Evolutionary conservation across 2,113 vertebrate species (phyloP).

Genomic region (Cololabis saira): DNA sequence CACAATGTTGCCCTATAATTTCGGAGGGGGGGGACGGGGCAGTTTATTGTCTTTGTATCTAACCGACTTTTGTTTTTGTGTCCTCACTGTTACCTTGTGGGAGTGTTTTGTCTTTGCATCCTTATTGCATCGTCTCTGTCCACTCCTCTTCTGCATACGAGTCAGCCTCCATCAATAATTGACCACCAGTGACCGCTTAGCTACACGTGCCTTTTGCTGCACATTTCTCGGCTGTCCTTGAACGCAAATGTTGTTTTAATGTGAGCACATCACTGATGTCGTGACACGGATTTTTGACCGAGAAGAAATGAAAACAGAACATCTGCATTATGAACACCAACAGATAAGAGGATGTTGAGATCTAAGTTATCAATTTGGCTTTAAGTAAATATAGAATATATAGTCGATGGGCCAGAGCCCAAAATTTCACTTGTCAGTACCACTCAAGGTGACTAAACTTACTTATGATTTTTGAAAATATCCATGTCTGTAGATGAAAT

Average conservation of each 20-base stretch:
- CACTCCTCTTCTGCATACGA: background rate
- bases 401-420: too few relatives aligned
- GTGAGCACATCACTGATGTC: background rate
- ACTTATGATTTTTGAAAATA: too few relatives aligned
- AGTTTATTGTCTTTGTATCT: too few relatives aligned
- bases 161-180: slow-evolving; percentile 23
- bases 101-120: slow-evolving; percentile 25
- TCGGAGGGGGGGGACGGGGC: too few relatives aligned
- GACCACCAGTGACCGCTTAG: slow-evolving; percentile 1
- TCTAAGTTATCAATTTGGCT: too few relatives aligned
- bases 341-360: background rate
- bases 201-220: slow-evolving; percentile 3
- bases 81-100: background rate
- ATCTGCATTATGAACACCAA: background rate
- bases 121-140: slow-evolving; percentile 13
- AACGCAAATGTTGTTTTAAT: background rate
- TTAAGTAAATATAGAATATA: too few relatives aligned
- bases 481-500: too few relatives aligned
- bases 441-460: too few relatives aligned
- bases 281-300: background rate
- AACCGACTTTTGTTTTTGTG: slow-evolving; percentile 7
- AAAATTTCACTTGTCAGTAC: too few relatives aligned
- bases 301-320: background rate
- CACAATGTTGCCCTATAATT: too few relatives aligned
- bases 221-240: background rate